Base-by-base conservation (phyloP, 2,888 invertebrate species). In the Adelphocoris suturalis region DNA sequence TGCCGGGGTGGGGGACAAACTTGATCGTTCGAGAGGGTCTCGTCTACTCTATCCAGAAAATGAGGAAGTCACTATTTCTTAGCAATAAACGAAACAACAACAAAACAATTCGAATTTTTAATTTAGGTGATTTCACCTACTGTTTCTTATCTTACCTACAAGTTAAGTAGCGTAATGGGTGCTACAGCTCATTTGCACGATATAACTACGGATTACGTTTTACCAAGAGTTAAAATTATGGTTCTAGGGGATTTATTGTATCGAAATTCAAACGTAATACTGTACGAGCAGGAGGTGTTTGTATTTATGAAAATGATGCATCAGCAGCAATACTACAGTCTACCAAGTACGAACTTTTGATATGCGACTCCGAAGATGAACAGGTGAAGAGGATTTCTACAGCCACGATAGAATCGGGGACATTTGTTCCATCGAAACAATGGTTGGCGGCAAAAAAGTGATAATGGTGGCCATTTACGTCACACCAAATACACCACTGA, bases 281-380 rank as follows among this genome's bases (percentile, higher is more conserved):
- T 76, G 28, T 76, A 76, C 76, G 76, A 76, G 28, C 28, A 28
- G 76, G 76, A 28, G 76, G 28, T 27, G 76, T 76, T 76, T 76
- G 76, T 76, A 76, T 76, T 76, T 76, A 76, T 76, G 76, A 27
- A 76, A 76, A 76, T 76, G 76, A 76, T 76, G 75, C 1, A 75
- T 75, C 75, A 75, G 75, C 75, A 75, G 75, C 16, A 75, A 75
- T 75, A 75, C 4, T 76, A 76, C 76, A 76, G 76, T 76, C 76
- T 76, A 46, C 46, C 9, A 28, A 28, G 76, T 76, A 76, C 76
- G 76, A 76, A 76, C 76, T 27, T 28, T 76, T 76, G 76, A 76
- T 28, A 28, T 76, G 28, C 76, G 76, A 76, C 75, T 3, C 28
- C 28, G 13, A 76, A 76, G 28, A 76, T 76, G 27, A 76, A 76